phyloP scores from a whole-genome alignment of 2,888 invertebrate genomes.

The Doris montereyensis region DNA sequence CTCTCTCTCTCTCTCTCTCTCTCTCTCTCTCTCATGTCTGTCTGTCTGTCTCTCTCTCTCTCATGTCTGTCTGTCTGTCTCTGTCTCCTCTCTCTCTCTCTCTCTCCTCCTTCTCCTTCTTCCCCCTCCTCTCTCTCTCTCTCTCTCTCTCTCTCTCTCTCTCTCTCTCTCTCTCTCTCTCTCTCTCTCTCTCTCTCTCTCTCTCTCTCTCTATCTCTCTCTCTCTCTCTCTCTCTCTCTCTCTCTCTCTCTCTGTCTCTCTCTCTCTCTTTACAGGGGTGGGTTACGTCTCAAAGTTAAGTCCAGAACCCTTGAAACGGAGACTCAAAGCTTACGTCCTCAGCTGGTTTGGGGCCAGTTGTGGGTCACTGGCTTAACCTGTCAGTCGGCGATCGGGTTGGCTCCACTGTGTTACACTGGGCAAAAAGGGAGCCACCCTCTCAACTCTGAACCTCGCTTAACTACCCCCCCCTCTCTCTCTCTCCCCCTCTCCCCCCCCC shows the following conservation, averaged over 20 bases:
- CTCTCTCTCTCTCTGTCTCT: too few species aligned
- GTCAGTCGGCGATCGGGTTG: too few species aligned
- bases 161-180: not conserved
- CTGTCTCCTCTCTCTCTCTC: not conserved
- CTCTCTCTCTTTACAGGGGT: too few species aligned
- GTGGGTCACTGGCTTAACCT: too few species aligned
- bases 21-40: not conserved
- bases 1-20: not conserved
- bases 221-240: too few species aligned
- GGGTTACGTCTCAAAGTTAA: too few species aligned
- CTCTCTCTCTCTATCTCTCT: not conserved
- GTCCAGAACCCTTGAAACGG: too few species aligned
- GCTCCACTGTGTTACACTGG: too few species aligned
- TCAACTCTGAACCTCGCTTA: too few species aligned
- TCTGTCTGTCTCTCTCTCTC: not conserved
- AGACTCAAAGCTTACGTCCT: too few species aligned
- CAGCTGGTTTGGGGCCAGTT: too few species aligned
- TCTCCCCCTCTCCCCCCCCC: slow-evolving; percentile 10
- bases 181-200: not conserved
- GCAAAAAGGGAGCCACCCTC: too few species aligned
- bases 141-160: not conserved
- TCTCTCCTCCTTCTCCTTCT: not conserved
- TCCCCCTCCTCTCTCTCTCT: not conserved
- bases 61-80: not conserved
- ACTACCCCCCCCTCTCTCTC: slow-evolving; percentile 23